These are phyloP conservation scores for Andrena fulva DNA, from an alignment of 2,888 invertebrate species.

Conservation along the genomic window DNA sequence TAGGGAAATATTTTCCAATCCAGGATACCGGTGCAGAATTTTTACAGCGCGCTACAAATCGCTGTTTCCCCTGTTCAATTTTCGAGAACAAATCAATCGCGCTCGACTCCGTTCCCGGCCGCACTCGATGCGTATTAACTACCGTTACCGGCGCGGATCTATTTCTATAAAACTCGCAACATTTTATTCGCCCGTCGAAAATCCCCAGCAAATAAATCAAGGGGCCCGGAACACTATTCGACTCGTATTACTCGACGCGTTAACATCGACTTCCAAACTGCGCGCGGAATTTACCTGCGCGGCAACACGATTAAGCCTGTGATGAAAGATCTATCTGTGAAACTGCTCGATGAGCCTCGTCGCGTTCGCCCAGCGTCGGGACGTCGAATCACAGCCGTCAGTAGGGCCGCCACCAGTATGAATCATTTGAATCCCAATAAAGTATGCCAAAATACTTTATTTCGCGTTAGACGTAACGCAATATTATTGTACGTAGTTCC, in stretches of 20 bases:
- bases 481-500: too few relatives aligned
- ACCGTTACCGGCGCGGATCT: slow-evolving; percentile 22
- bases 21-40: slow-evolving; percentile 6
- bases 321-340: neutral
- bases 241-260: slow-evolving; percentile 5
- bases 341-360: slow-evolving; percentile 6
- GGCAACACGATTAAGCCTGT: neutral
- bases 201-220: slow-evolving; percentile 43
- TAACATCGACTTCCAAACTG: neutral
- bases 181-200: slow-evolving; percentile 32
- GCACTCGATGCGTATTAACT: slow-evolving; percentile 42
- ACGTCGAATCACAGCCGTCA: neutral
- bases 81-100: slow-evolving; percentile 49
- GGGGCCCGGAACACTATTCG: slow-evolving; percentile 1
- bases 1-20: slow-evolving; percentile 25
- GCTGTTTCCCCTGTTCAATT: slow-evolving; percentile 29
- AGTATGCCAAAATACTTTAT: too few relatives aligned
- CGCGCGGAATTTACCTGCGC: neutral
- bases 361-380: neutral
- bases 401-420: neutral
- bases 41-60: slow-evolving; percentile 8
- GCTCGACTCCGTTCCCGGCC: slow-evolving; percentile 13
- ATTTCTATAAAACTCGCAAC: slow-evolving; percentile 15
- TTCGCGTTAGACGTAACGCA: too few relatives aligned
- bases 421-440: neutral